Percentiles rank a stretch among this genome's conserved stretches.
These are phyloP conservation scores for Drosophila cyrtoloma DNA, from an alignment of 2,888 invertebrate genomes.

Conservation along the genomic window DNA sequence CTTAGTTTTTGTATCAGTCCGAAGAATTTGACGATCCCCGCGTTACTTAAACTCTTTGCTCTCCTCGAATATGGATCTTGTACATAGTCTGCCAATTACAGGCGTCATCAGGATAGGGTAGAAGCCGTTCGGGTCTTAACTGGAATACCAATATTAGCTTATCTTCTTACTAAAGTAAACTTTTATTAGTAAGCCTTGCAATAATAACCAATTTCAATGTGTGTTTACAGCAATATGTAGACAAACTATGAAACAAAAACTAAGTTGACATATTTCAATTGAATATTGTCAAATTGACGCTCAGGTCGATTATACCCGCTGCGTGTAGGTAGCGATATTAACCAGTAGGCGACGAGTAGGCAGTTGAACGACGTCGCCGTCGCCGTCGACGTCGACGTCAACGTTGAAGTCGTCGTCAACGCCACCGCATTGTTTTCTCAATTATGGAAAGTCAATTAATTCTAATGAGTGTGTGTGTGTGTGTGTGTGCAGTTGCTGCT, in stretches of 20 bases:
- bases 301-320: constrained; percentile 3
- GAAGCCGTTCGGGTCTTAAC: no score
- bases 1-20: neutral
- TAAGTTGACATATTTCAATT: neutral
- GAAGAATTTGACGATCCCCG: neutral
- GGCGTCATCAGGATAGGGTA: no score
- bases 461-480: constrained; percentile 67
- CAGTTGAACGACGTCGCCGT: constrained; percentile 27
- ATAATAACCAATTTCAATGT: neutral
- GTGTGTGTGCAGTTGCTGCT: constrained; percentile 22
- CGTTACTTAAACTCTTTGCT: no score
- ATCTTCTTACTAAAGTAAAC: no score
- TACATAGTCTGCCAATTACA: neutral
- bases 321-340: constrained; percentile 9
- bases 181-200: no score
- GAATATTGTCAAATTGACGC: neutral
- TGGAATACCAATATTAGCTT: neutral
- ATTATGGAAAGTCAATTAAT: constrained; percentile 83
- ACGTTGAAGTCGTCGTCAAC: constrained; percentile 55
- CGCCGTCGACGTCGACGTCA: constrained; percentile 24
- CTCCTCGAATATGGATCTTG: neutral
- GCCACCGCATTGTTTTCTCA: constrained; percentile 81
- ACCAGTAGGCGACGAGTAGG: constrained; percentile 37
- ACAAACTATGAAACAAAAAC: neutral
- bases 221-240: neutral